phyloP scores from a whole-genome alignment of 2,888 invertebrate genomes.

The Dyspetes luteomarginatus region DNA sequence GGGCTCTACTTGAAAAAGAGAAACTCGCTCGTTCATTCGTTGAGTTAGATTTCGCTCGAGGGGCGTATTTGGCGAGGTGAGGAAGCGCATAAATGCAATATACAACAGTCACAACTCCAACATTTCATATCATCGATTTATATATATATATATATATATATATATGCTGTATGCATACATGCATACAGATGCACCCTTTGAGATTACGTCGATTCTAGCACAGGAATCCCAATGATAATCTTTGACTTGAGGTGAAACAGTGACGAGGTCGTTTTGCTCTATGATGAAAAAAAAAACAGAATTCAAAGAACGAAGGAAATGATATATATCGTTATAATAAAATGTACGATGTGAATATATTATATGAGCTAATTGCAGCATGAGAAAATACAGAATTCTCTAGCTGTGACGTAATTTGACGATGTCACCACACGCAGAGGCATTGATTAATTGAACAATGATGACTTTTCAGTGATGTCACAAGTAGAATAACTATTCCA shows the following conservation, averaged over 20 bases:
- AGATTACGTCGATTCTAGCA: constrained; percentile 4
- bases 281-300: background rate
- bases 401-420: background rate
- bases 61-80: constrained; percentile 43
- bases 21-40: constrained; percentile 51
- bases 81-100: constrained; percentile 52
- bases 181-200: background rate
- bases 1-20: constrained; percentile 31
- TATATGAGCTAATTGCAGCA: constrained; percentile 29
- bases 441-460: constrained; percentile 38
- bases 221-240: constrained; percentile 52
- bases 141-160: background rate
- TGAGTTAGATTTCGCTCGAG: constrained; percentile 56
- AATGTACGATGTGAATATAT: background rate
- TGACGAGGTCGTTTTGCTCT: constrained; percentile 46
- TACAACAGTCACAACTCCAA: constrained; percentile 49
- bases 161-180: background rate
- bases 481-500: background rate
- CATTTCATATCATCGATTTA: constrained; percentile 27
- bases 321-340: constrained; percentile 1
- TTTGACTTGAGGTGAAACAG: constrained; percentile 29
- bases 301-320: constrained; percentile 1
- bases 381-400: constrained; percentile 10
- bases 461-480: background rate
- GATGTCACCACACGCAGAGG: constrained; percentile 12